These are phyloP conservation scores for Sparidentex hasta DNA, from an alignment of 2,797 vertebrate species.

Conservation along the genomic window DNA sequence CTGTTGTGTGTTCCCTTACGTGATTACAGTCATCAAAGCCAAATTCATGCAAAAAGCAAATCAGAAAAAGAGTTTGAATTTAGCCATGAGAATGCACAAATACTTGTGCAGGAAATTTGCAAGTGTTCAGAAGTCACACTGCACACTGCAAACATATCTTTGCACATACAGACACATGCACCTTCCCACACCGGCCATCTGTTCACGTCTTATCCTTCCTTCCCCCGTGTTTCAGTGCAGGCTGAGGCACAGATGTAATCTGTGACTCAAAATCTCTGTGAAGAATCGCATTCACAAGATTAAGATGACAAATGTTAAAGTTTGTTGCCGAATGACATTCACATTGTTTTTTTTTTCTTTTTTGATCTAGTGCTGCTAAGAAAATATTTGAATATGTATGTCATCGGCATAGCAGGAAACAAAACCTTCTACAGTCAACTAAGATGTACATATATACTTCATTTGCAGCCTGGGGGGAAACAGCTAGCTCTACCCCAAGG, in stretches of 20 bases:
- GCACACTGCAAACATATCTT: slow-evolving; percentile 26
- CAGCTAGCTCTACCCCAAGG: neutral
- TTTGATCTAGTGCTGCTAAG: neutral
- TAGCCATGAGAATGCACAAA: slow-evolving; percentile 4
- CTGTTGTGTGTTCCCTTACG: neutral
- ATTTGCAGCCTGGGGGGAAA: neutral
- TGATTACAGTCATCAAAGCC: slow-evolving; percentile 1
- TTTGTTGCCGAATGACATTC: slow-evolving; percentile 3
- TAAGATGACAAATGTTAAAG: slow-evolving; percentile 13
- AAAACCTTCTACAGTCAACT: neutral
- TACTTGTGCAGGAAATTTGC: neutral
- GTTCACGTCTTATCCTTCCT: slow-evolving; percentile 30
- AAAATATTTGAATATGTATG: neutral
- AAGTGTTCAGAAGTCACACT: slow-evolving; percentile 31
- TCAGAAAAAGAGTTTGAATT: neutral
- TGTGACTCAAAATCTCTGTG: slow-evolving; percentile 33
- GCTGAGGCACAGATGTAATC: slow-evolving; percentile 31
- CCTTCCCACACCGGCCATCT: slow-evolving; percentile 60
- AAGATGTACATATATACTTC: neutral
- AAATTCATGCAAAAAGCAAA: neutral
- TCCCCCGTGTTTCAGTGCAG: slow-evolving; percentile 16
- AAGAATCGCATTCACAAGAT: slow-evolving; percentile 38
- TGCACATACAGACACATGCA: slow-evolving; percentile 25
- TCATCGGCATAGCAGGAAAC: neutral
- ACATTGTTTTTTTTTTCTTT: neutral